phyloP scores from a whole-genome alignment of 2,113 vertebrate genomes.

The Bostrychus sinensis region DNA sequence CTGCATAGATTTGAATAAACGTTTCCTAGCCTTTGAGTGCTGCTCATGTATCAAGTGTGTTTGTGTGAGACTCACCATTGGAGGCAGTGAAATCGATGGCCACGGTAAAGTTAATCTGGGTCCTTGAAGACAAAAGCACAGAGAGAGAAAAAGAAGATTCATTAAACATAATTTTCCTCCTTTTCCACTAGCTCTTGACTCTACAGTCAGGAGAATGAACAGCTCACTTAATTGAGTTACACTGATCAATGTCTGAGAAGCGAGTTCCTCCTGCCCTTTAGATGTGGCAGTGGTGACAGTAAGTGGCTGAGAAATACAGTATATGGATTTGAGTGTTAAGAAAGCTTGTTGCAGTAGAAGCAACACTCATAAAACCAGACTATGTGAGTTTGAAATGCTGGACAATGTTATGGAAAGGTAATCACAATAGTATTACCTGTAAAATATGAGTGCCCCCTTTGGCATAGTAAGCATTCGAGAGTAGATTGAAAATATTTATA shows the following conservation, averaged over 20 bases:
- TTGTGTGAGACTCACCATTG: slow-evolving; percentile 85
- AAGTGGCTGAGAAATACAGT: slow-evolving; percentile 2
- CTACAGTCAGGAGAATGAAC: slow-evolving; percentile 20
- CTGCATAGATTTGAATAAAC: slow-evolving; percentile 67
- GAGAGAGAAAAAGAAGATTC: slow-evolving; percentile 26
- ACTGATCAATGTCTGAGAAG: slow-evolving; percentile 19
- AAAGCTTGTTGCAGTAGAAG: slow-evolving; percentile 4
- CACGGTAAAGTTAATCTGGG: slow-evolving; percentile 99
- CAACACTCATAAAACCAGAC: neutral
- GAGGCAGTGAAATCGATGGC: slow-evolving; percentile 99
- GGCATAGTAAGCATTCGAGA: too few relatives aligned
- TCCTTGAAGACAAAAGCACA: slow-evolving; percentile 84
- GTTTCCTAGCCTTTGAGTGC: slow-evolving; percentile 2
- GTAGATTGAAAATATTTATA: neutral
- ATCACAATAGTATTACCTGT: too few relatives aligned
- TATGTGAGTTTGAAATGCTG: too few relatives aligned
- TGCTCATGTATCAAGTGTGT: neutral
- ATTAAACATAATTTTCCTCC: slow-evolving; percentile 21
- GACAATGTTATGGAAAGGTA: too few relatives aligned
- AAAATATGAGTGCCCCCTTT: too few relatives aligned
- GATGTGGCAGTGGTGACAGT: neutral
- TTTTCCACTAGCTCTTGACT: neutral
- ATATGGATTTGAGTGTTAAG: neutral
- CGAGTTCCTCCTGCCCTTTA: slow-evolving; percentile 18
- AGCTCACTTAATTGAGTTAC: slow-evolving; percentile 16